Percentiles rank a stretch among this genome's conserved stretches.
These are phyloP conservation scores for Rhynchophorus ferrugineus DNA, from an alignment of 1,140 invertebrate species.

Conservation along the genomic window DNA sequence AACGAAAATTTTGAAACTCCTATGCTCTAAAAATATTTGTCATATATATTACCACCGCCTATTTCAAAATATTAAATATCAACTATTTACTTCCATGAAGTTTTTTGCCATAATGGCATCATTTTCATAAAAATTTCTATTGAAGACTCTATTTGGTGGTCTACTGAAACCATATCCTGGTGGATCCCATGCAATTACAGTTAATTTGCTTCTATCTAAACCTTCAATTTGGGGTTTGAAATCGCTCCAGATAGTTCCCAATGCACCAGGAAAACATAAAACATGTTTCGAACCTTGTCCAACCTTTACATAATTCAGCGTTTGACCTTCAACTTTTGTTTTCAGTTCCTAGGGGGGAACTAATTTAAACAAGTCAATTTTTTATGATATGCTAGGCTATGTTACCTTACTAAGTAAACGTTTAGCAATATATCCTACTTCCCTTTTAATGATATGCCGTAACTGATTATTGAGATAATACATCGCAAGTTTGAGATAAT, in stretches of 20 bases:
- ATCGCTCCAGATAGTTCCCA: slow-evolving; percentile 72
- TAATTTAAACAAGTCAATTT: no score
- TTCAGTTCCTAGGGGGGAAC: slow-evolving; percentile 35
- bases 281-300: slow-evolving; percentile 62
- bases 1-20: slow-evolving; percentile 58
- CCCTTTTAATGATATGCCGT: no score
- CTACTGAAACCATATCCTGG: slow-evolving; percentile 80
- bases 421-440: no score
- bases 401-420: no score
- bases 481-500: no score
- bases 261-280: slow-evolving; percentile 67
- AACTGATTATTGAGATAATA: no score
- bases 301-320: slow-evolving; percentile 62
- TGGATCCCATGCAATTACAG: slow-evolving; percentile 78
- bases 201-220: slow-evolving; percentile 61
- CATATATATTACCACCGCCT: not conserved
- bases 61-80: not conserved
- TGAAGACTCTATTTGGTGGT: slow-evolving; percentile 66
- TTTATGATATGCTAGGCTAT: no score
- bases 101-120: slow-evolving; percentile 65
- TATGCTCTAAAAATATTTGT: slow-evolving; percentile 6
- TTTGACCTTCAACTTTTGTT: slow-evolving; percentile 31
- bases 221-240: slow-evolving; percentile 71
- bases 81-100: slow-evolving; percentile 61
- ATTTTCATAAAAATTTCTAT: slow-evolving; percentile 59